Percentiles rank a stretch among this genome's conserved stretches.
These are phyloP conservation scores for Mandrillus leucophaeus DNA, from an alignment of 2,113 vertebrate genomes.

Conservation along the genomic window DNA sequence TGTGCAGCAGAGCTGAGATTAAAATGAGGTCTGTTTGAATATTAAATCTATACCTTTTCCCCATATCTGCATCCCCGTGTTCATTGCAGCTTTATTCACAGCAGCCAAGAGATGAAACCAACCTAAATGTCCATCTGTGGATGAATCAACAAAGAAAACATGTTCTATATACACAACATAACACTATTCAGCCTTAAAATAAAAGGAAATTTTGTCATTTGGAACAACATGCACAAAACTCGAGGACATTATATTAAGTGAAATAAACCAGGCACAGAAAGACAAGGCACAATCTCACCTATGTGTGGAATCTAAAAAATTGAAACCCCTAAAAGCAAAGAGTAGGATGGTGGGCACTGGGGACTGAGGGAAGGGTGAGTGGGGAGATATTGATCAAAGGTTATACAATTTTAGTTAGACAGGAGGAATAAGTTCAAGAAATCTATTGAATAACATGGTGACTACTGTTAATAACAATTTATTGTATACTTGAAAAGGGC, in stretches of 20 bases:
- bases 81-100: background rate
- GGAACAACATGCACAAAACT: background rate
- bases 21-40: background rate
- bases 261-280: background rate
- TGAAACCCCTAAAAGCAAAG: background rate
- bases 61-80: background rate
- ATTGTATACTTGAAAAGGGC: background rate
- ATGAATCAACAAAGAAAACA: background rate
- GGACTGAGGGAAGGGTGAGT: accelerated
- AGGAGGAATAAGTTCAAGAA: background rate
- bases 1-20: background rate
- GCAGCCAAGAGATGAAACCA: background rate
- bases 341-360: background rate
- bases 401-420: background rate
- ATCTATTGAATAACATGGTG: background rate
- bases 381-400: background rate
- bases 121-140: background rate
- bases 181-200: background rate
- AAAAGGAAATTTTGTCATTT: background rate
- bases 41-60: background rate
- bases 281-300: background rate
- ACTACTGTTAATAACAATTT: background rate
- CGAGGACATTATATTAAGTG: background rate
- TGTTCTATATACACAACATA: background rate
- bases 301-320: background rate